Conservation (phyloP, 2,888 invertebrate genomes). For the Ophioninae sp. region DNA sequence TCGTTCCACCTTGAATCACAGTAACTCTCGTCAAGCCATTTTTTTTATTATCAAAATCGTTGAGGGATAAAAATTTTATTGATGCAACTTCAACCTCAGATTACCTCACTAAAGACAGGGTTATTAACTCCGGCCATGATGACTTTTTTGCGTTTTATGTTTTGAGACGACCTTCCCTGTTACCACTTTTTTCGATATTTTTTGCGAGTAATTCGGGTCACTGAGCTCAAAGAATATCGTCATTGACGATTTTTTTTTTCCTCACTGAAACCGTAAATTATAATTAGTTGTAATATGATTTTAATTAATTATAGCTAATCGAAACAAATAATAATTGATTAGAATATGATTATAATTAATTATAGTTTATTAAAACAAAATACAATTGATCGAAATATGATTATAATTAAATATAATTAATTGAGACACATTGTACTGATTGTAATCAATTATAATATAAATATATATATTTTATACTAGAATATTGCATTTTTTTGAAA, state of each 20-base stretch:
- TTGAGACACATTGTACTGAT: too few species aligned
- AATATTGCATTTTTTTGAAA: too few species aligned
- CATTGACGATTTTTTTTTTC: conserved; percentile 8
- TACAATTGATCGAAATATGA: too few species aligned
- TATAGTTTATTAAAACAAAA: too few species aligned
- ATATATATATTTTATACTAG: too few species aligned
- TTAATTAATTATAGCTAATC: too few species aligned
- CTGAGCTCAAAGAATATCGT: not conserved
- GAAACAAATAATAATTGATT: too few species aligned
- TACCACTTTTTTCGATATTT: not conserved
- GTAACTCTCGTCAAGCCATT: not conserved
- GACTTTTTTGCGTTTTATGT: not conserved
- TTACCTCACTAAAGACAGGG: conserved; percentile 50
- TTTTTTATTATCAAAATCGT: not conserved
- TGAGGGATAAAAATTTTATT: not conserved
- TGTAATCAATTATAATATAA: too few species aligned
- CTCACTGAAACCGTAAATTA: not conserved
- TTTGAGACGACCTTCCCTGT: not conserved
- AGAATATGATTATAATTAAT: too few species aligned
- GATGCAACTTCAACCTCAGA: not conserved
- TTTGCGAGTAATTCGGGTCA: not conserved
- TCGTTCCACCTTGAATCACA: conserved; percentile 55
- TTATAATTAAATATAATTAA: too few species aligned
- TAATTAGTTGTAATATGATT: not conserved
- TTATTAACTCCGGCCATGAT: conserved; percentile 46